phyloP scores from a whole-genome alignment of 2,113 vertebrate species.

The Redunca redunca region DNA sequence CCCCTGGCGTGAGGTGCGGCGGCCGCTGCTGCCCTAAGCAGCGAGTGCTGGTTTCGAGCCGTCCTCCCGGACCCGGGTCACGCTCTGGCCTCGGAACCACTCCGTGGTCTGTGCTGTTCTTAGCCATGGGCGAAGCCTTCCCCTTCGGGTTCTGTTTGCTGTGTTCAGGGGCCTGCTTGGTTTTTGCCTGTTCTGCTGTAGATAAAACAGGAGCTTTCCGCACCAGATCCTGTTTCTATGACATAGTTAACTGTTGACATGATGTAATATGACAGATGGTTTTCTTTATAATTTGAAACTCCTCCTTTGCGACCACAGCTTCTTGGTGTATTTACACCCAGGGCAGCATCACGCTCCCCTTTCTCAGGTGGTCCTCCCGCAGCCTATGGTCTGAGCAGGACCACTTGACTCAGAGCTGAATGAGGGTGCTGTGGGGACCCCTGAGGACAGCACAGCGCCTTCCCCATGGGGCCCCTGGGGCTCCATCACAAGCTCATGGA shows the following conservation, averaged over 20 bases:
- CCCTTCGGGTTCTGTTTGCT: accelerated
- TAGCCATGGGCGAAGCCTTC: accelerated
- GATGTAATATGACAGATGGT: accelerated
- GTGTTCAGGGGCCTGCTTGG: not conserved
- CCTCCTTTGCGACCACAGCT: not conserved
- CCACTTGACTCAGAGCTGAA: accelerated
- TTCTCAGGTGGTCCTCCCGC: accelerated
- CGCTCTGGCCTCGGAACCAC: accelerated
- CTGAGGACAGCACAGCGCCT: accelerated
- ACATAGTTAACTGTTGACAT: accelerated
- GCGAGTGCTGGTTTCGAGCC: accelerated
- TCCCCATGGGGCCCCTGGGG: accelerated
- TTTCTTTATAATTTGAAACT: not conserved
- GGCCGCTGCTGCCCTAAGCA: not conserved
- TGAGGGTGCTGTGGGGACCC: accelerated
- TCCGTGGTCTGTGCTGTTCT: accelerated
- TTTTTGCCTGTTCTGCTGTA: not conserved
- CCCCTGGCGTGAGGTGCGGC: accelerated
- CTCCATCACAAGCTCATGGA: accelerated
- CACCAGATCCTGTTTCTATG: accelerated
- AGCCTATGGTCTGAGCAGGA: accelerated
- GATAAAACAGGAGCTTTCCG: accelerated
- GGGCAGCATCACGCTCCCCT: not conserved
- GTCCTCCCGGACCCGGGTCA: accelerated
- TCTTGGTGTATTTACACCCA: accelerated